Percentiles rank a stretch among this genome's conserved stretches.
These are phyloP conservation scores for Bos taurus DNA, from an alignment of 2,113 vertebrate species.

Conservation along the genomic window DNA sequence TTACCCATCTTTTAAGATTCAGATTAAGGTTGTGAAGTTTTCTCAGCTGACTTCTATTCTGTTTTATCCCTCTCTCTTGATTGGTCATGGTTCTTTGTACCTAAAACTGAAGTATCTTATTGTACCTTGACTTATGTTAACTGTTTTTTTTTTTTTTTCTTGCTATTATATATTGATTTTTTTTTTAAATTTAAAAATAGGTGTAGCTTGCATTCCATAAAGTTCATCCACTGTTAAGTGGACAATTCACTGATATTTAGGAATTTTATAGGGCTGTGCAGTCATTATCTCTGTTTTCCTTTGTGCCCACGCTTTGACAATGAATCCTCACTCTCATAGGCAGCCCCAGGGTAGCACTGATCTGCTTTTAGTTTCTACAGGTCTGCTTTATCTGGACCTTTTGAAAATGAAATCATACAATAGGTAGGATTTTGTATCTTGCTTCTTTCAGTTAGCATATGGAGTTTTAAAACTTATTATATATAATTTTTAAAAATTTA, in stretches of 20 bases:
- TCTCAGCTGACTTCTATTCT: background rate
- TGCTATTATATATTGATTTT: background rate
- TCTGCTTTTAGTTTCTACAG: background rate
- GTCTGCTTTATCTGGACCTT: background rate
- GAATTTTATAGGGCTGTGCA: background rate
- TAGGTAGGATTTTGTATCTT: background rate
- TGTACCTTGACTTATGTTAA: background rate
- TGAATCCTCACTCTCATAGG: background rate
- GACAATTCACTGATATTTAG: background rate
- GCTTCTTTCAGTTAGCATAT: background rate
- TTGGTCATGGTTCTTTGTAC: fast-evolving
- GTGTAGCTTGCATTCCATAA: background rate
- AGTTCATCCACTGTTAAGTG: background rate
- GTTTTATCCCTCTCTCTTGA: background rate
- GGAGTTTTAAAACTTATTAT: background rate
- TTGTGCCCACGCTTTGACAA: too few species aligned
- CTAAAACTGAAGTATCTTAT: background rate
- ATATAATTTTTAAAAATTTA: background rate
- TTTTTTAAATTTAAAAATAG: background rate
- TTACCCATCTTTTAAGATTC: background rate
- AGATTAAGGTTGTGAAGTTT: background rate
- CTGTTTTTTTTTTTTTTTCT: background rate
- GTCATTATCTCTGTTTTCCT: background rate
- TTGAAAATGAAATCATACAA: background rate
- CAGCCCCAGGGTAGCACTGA: background rate